Evolutionary conservation across 2,888 invertebrate species (phyloP).

Genomic region (Phragmatobia fuliginosa): DNA sequence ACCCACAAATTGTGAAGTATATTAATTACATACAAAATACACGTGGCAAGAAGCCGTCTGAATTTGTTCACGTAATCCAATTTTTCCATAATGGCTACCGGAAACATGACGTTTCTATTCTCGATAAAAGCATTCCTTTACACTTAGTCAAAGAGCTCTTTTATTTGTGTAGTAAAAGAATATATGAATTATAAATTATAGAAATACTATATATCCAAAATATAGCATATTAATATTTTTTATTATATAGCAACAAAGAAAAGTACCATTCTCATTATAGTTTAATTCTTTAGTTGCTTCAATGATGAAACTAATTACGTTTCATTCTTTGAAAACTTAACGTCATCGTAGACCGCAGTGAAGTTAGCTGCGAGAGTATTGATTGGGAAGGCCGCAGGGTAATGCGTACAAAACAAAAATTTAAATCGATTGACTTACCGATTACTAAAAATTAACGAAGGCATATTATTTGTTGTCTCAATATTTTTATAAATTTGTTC

Average conservation of each 20-base stretch:
- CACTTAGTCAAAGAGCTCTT: slow-evolving; percentile 20
- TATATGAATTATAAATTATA: background rate
- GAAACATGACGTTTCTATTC: slow-evolving; percentile 71
- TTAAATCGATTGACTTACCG: slow-evolving; percentile 82
- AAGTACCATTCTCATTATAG: background rate
- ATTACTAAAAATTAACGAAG: slow-evolving; percentile 88
- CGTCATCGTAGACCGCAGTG: slow-evolving; percentile 41
- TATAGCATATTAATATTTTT: background rate
- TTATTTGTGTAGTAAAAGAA: background rate
- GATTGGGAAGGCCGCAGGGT: slow-evolving; percentile 56
- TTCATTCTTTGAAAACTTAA: slow-evolving; percentile 39
- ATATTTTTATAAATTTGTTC: slow-evolving; percentile 81
- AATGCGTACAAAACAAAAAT: slow-evolving; percentile 58
- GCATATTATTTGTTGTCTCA: slow-evolving; percentile 83
- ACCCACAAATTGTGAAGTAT: slow-evolving; percentile 44
- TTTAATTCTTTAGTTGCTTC: background rate
- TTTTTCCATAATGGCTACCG: slow-evolving; percentile 77
- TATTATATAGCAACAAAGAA: background rate
- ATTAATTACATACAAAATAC: slow-evolving; percentile 52
- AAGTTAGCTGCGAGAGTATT: slow-evolving; percentile 59
- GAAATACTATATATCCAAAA: background rate
- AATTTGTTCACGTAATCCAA: slow-evolving; percentile 67
- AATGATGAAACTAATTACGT: slow-evolving; percentile 19
- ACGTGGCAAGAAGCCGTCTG: slow-evolving; percentile 51
- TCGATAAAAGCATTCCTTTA: slow-evolving; percentile 55